Evolutionary conservation across 1,140 invertebrate species (phyloP).

Genomic region (Drosophila suzukii): DNA sequence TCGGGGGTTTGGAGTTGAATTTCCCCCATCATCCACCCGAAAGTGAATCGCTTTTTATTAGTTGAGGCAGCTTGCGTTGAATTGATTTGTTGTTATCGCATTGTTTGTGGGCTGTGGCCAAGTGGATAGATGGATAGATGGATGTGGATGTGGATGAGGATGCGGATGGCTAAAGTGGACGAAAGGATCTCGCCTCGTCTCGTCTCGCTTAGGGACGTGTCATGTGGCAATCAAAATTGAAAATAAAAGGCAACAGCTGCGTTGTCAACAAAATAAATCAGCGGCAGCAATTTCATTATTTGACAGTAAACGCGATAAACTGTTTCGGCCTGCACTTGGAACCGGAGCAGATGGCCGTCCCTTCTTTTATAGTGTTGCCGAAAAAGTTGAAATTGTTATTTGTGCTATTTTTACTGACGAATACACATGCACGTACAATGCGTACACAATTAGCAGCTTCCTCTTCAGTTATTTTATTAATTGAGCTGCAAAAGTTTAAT

Average conservation of each 20-base stretch:
- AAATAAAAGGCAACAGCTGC: constrained; percentile 82
- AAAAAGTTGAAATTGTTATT: constrained; percentile 43
- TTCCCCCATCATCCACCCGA: constrained; percentile 17
- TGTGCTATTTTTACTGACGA: constrained; percentile 37
- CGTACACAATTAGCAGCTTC: constrained; percentile 79
- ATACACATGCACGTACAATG: constrained; percentile 35
- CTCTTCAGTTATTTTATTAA: constrained; percentile 79
- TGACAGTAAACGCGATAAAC: constrained; percentile 83
- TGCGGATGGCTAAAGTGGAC: constrained; percentile 24
- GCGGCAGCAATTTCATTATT: constrained; percentile 80
- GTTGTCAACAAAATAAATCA: constrained; percentile 82
- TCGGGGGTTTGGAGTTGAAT: constrained; percentile 10
- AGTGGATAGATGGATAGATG: constrained; percentile 49
- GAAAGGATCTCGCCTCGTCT: constrained; percentile 24
- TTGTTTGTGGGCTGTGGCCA: constrained; percentile 69
- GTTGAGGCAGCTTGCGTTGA: constrained; percentile 81
- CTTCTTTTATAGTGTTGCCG: constrained; percentile 17
- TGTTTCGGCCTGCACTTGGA: constrained; percentile 50
- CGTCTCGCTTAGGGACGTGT: constrained; percentile 42
- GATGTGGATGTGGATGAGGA: constrained; percentile 9
- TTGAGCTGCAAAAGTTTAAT: constrained; percentile 77
- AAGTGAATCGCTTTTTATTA: constrained; percentile 75
- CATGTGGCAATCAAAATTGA: constrained; percentile 77
- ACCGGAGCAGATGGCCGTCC: constrained; percentile 27
- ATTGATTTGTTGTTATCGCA: constrained; percentile 83